phyloP scores from a whole-genome alignment of 2,113 vertebrate genomes.

The Cyphomyrus discorhynchus region DNA sequence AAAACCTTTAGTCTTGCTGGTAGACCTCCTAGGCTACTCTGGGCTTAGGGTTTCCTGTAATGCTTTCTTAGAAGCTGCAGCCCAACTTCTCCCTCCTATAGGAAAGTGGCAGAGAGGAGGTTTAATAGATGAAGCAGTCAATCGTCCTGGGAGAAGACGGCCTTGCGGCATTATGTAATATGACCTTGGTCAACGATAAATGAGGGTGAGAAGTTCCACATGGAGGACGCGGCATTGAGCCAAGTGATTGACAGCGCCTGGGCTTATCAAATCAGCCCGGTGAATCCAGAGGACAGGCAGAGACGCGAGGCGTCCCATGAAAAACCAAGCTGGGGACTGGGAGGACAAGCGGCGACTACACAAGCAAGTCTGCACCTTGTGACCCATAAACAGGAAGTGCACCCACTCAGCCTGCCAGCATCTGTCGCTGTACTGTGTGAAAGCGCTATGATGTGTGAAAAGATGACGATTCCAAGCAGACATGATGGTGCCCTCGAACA shows the following conservation, averaged over 20 bases:
- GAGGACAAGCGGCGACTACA: too few relatives aligned
- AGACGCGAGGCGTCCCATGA: not conserved
- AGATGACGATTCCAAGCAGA: not conserved
- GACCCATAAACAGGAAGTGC: constrained; percentile 2
- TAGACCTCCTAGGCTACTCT: not conserved
- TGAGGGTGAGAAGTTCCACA: not conserved
- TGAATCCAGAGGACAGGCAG: not conserved
- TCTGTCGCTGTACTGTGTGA: not conserved
- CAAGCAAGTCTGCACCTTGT: not conserved
- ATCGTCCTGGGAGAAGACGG: not conserved
- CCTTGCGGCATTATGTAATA: not conserved
- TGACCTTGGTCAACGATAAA: not conserved
- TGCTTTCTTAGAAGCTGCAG: not conserved
- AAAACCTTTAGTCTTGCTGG: not conserved
- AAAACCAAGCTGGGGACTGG: not conserved
- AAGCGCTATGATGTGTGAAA: not conserved
- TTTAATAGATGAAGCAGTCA: not conserved
- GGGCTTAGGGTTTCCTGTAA: not conserved
- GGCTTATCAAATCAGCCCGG: not conserved
- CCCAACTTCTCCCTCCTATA: not conserved
- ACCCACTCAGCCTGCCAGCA: not conserved
- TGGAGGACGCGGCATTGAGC: not conserved
- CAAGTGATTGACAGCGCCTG: not conserved
- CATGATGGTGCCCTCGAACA: not conserved
- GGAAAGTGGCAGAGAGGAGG: not conserved